These are phyloP conservation scores for Euplagia quadripunctaria DNA, from an alignment of 2,888 invertebrate genomes.

Conservation along the genomic window DNA sequence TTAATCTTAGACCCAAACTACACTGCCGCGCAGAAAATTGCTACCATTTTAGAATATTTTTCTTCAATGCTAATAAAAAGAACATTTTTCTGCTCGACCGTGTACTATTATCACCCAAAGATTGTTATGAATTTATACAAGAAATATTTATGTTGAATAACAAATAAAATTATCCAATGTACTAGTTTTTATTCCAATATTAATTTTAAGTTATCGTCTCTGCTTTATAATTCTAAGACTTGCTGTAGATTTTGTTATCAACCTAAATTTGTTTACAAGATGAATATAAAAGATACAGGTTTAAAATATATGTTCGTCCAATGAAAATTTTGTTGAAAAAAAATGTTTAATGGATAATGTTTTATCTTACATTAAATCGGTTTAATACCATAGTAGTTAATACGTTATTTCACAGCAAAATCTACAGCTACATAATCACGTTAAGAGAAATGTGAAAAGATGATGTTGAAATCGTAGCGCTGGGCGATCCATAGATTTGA, in stretches of 20 bases:
- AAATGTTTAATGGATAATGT: too few relatives aligned
- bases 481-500: conserved; percentile 85
- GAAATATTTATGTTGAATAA: conserved; percentile 87
- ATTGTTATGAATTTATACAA: conserved; percentile 88
- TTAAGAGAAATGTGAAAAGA: conserved; percentile 5
- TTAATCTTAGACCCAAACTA: conserved; percentile 78
- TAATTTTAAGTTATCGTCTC: conserved; percentile 47
- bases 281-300: background rate
- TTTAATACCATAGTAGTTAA: background rate
- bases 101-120: conserved; percentile 85
- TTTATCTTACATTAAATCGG: background rate
- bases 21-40: conserved; percentile 58
- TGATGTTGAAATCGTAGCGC: conserved; percentile 27
- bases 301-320: background rate
- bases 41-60: conserved; percentile 35
- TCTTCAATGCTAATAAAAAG: conserved; percentile 26
- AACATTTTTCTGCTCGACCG: conserved; percentile 56
- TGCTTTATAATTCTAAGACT: conserved; percentile 32
- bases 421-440: conserved; percentile 37
- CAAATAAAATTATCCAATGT: conserved; percentile 83
- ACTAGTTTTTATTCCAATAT: conserved; percentile 55
- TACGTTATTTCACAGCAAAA: conserved; percentile 48
- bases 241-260: conserved; percentile 50
- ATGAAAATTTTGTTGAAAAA: background rate
- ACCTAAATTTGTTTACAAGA: background rate